Percentiles rank a stretch among this genome's conserved stretches.
Evolutionary conservation across 2,797 vertebrate genomes (phyloP).

Genomic region (Nyctalus aviator): DNA sequence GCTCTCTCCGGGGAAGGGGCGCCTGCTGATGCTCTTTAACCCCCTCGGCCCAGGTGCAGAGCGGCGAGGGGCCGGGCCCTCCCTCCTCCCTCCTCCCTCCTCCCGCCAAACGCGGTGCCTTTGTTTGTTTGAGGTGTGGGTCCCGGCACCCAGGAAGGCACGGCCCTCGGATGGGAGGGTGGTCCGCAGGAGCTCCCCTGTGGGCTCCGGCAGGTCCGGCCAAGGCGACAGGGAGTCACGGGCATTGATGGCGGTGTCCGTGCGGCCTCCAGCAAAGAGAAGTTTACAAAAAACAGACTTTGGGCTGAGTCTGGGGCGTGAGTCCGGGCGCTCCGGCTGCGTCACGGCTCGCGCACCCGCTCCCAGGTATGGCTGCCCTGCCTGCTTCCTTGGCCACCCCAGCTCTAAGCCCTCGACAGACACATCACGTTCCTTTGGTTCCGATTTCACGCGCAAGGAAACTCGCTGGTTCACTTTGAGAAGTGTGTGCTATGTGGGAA

Average conservation of each 20-base stretch:
- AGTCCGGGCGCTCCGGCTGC: background rate
- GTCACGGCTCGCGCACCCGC: background rate
- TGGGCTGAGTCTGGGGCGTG: background rate
- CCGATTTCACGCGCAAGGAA: conserved; percentile 8
- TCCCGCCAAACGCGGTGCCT: background rate
- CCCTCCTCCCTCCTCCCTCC: background rate
- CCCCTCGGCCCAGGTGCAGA: background rate
- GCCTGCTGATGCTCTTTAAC: conserved; percentile 62
- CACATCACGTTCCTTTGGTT: background rate
- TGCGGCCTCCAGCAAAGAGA: background rate
- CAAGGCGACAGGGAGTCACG: background rate
- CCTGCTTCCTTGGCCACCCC: background rate
- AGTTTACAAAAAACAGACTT: background rate
- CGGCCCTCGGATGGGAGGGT: background rate
- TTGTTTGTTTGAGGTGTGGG: background rate
- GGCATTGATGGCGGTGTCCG: background rate
- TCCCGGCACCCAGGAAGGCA: rapidly evolving
- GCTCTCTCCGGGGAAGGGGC: conserved; percentile 36
- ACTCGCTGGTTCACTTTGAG: background rate
- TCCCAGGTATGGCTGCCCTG: background rate
- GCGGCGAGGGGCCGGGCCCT: background rate
- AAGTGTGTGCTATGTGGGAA: background rate
- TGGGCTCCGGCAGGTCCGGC: background rate
- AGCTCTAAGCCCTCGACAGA: background rate
- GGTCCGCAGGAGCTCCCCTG: background rate